Conservation (phyloP, 2,113 vertebrate species). For the Odobenus rosmarus region DNA sequence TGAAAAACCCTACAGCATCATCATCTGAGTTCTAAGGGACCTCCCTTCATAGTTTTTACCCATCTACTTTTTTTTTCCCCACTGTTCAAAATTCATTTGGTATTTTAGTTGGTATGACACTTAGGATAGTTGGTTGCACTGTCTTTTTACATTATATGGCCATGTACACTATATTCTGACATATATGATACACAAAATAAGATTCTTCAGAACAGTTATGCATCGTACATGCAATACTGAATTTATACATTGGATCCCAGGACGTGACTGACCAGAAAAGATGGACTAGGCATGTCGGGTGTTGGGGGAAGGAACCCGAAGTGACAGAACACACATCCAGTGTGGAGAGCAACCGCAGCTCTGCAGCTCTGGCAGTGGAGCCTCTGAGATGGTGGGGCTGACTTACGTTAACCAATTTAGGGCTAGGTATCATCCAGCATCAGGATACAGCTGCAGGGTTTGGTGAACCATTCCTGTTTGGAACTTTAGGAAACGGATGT, state of each 20-base stretch:
- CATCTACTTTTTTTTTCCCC: background rate
- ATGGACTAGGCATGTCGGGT: background rate
- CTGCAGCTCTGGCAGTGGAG: background rate
- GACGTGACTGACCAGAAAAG: background rate
- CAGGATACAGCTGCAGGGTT: constrained; percentile 64
- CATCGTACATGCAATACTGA: constrained; percentile 73
- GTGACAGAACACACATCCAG: background rate
- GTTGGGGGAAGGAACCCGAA: background rate
- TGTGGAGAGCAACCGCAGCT: background rate
- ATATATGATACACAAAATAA: too few species aligned
- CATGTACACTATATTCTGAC: too few species aligned
- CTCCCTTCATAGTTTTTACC: constrained; percentile 15
- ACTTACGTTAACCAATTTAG: constrained; percentile 53
- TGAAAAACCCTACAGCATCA: background rate
- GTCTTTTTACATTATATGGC: too few species aligned
- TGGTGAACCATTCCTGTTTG: background rate
- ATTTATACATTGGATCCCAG: constrained; percentile 25
- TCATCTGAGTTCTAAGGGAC: constrained; percentile 19
- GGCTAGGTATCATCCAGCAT: constrained; percentile 55
- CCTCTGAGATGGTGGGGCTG: constrained; percentile 54
- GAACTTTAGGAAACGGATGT: too few species aligned
- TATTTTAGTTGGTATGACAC: too few species aligned
- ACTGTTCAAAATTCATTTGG: too few species aligned
- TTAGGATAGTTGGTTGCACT: too few species aligned
- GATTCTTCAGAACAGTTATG: constrained; percentile 73